A percentile compares a stretch with the other conserved stretches of the same genome.
phyloP scores from a whole-genome alignment of 2,113 vertebrate genomes.

The Dromiciops gliroides region DNA sequence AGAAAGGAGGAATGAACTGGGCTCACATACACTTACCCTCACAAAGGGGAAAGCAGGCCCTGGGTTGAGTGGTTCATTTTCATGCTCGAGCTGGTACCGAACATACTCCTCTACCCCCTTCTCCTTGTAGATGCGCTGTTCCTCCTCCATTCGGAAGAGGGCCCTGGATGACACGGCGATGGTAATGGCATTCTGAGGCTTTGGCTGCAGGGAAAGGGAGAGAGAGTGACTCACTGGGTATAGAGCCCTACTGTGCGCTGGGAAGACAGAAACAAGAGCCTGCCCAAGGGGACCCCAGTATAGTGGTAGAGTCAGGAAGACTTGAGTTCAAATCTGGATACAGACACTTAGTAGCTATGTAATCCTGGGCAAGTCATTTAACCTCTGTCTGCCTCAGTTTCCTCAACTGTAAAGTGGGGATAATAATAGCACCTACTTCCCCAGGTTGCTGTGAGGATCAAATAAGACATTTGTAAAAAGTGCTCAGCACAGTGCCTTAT shows the following conservation, averaged over 20 bases:
- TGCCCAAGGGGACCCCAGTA: background rate
- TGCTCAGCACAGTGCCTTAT: background rate
- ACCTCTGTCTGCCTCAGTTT: background rate
- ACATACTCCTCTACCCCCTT: constrained; percentile 95
- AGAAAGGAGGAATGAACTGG: background rate
- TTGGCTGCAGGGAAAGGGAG: constrained; percentile 84
- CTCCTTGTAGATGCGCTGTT: constrained; percentile 91
- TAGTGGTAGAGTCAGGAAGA: background rate
- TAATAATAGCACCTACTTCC: background rate
- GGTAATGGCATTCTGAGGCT: constrained; percentile 94
- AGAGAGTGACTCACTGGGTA: background rate
- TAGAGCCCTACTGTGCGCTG: background rate
- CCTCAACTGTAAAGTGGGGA: background rate
- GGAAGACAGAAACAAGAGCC: background rate
- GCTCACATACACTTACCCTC: constrained; percentile 86
- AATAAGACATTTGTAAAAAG: background rate
- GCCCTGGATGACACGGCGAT: constrained; percentile 94
- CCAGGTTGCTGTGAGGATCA: background rate
- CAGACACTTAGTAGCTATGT: background rate
- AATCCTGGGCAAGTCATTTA: background rate
- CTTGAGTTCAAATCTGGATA: background rate
- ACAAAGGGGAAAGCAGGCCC: constrained; percentile 97
- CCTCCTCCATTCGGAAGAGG: constrained; percentile 96
- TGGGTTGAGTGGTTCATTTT: constrained; percentile 91
- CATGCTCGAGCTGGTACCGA: constrained; percentile 93